A percentile compares a stretch with the other conserved stretches of the same genome.
These are phyloP conservation scores for Kryptolebias ocellatus DNA, from an alignment of 2,797 vertebrate genomes.

Conservation along the genomic window DNA sequence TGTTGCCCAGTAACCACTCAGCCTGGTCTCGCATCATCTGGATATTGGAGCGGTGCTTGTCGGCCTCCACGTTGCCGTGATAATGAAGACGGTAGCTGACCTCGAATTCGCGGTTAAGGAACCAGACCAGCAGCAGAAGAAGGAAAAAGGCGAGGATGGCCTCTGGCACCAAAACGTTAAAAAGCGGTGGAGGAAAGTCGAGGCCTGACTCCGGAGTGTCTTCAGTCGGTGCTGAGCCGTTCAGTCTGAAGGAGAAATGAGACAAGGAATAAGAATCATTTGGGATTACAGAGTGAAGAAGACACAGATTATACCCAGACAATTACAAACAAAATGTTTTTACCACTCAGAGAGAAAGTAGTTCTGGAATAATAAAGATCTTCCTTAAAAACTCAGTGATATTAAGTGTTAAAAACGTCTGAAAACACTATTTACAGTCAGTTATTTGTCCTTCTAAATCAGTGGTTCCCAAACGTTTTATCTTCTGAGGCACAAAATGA, in stretches of 20 bases:
- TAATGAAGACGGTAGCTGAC: constrained; percentile 98
- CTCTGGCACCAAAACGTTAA: constrained; percentile 86
- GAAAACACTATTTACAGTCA: no score
- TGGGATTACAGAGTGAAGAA: neutral
- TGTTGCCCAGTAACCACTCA: constrained; percentile 95
- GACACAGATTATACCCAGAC: neutral
- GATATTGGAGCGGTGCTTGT: constrained; percentile 95
- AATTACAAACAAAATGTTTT: no score
- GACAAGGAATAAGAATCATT: neutral
- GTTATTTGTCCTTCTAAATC: no score
- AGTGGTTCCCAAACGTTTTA: no score
- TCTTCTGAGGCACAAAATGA: no score
- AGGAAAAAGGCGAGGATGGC: constrained; percentile 90
- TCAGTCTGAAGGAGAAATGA: constrained; percentile 42
- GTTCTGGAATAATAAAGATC: no score
- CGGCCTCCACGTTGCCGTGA: constrained; percentile 95
- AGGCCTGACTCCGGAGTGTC: constrained; percentile 18
- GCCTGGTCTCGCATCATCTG: constrained; percentile 97
- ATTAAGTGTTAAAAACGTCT: no score
- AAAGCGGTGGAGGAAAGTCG: constrained; percentile 52
- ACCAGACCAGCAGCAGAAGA: constrained; percentile 95
- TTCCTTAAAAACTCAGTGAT: no score
- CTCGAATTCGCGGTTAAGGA: constrained; percentile 97
- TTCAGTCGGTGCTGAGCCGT: constrained; percentile 45
- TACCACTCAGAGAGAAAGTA: no score